These are phyloP conservation scores for Macrotis lagotis DNA, from an alignment of 2,113 vertebrate species.

Conservation along the genomic window DNA sequence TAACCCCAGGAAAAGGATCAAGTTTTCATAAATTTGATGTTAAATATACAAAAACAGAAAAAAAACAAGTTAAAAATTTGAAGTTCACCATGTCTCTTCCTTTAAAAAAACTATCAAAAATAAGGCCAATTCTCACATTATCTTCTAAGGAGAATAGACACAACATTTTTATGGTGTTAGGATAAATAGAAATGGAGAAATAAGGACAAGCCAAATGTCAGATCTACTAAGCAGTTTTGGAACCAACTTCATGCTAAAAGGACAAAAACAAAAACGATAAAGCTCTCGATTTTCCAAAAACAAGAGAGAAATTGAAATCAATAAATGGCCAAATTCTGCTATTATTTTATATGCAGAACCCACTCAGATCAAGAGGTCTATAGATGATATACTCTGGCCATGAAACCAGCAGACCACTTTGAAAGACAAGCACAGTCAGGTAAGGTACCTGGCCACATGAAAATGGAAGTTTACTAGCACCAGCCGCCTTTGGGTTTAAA, in stretches of 20 bases:
- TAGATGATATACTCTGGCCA: conserved; percentile 33
- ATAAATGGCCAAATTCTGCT: conserved; percentile 75
- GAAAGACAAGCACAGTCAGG: conserved; percentile 72
- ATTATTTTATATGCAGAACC: conserved; percentile 71
- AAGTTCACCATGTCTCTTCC: conserved; percentile 53
- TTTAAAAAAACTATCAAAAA: conserved; percentile 54
- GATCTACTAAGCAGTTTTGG: conserved; percentile 31
- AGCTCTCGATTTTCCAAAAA: conserved; percentile 73
- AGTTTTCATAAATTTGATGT: conserved; percentile 60
- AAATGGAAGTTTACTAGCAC: conserved; percentile 84
- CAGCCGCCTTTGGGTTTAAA: conserved; percentile 81
- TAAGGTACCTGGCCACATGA: conserved; percentile 43
- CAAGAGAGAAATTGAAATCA: conserved; percentile 65
- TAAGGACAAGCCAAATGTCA: conserved; percentile 58
- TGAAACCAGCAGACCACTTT: conserved; percentile 73
- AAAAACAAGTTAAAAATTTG: conserved; percentile 57
- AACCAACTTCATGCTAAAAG: conserved; percentile 69
- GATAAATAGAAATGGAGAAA: conserved; percentile 60
- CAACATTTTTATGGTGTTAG: conserved; percentile 60
- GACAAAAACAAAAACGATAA: conserved; percentile 62
- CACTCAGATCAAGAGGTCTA: conserved; percentile 77
- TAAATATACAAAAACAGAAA: conserved; percentile 71
- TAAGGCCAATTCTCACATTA: conserved; percentile 85
- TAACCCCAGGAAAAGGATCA: conserved; percentile 53
- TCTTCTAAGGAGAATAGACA: conserved; percentile 66